Evolutionary conservation across 2,888 invertebrate species (phyloP), one percentile per base, ranked within the genome.

Genomic region (Clitarchus hookeri): DNA sequence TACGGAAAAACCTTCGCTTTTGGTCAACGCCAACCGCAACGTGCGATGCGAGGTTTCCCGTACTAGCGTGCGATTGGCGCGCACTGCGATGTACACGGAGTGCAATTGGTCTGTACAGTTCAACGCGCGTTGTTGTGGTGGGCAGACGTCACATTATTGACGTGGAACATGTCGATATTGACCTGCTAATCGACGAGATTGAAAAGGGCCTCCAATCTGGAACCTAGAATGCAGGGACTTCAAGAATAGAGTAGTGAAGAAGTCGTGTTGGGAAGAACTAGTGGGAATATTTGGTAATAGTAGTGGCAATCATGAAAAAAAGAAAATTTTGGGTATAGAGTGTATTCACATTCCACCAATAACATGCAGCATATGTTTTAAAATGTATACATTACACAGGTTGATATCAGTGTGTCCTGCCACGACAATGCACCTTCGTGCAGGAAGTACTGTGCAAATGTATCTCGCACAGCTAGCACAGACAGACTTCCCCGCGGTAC

Each of bases 181-280:
- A 79, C n/a, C 12, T 79, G 79, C 13, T 79, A 26, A n/a, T 9
- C 23, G 79, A 79, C 27, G 23, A 79, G 9, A 79, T 79, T n/a
- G 48, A 25, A 79, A 79, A 26, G 23, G 25, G 13, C 79, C 79
- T 12, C n/a, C 79, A 27, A 79, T 79, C 12, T n/a, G 79, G 79
- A 27, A n/a, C 79, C 25, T 79, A 27, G 79, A 79, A 3, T 79
- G 79, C 25, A 3, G 12, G n/a, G 23, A 79, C 13, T 79, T 19
- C 27, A 79, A 79, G 27, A 79, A 79, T 27, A 79, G 79, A 79
- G 79, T 79, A 27, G 9, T 79, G 23, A 79, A 79, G 4, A 79
- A 23, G n/a, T n/a, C 79, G 12, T 79, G 26, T 79, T 79, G 79
- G n/a, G 23, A 79, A 79, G 79, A 79, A 27, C 79, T n/a, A 27